Percentiles rank a stretch among this genome's conserved stretches.
Conservation (phyloP, 2,797 vertebrate genomes). For the Lemur catta region DNA sequence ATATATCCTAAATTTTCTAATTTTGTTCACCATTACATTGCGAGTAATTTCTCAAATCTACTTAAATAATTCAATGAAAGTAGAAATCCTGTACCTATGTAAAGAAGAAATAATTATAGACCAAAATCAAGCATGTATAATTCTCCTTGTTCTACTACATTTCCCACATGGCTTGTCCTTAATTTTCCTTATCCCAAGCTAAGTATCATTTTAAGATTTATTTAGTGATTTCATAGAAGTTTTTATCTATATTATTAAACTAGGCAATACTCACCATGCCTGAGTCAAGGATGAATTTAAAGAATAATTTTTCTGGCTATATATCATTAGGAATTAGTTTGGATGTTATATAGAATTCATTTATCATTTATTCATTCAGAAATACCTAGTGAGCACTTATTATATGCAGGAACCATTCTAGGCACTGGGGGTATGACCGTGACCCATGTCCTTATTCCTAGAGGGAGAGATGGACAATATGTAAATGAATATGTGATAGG, state of each 20-base stretch:
- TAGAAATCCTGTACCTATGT: neutral
- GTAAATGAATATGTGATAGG: neutral
- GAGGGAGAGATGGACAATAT: neutral
- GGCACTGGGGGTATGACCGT: neutral
- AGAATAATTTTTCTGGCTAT: neutral
- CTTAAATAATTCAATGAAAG: constrained; percentile 31
- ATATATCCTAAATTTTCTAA: neutral
- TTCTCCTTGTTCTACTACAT: neutral
- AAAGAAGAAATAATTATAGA: constrained; percentile 16
- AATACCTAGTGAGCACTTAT: neutral
- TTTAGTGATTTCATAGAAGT: neutral
- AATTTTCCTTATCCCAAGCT: neutral
- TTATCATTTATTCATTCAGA: constrained; percentile 3
- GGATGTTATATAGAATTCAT: neutral
- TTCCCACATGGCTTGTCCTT: neutral
- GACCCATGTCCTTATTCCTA: neutral
- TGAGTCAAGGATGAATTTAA: neutral
- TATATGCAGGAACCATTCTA: neutral
- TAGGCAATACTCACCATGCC: neutral
- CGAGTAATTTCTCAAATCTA: neutral
- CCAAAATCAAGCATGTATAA: neutral
- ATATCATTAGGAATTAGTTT: neutral
- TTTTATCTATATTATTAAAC: neutral
- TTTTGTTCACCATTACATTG: neutral
- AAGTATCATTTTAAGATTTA: neutral